Conservation (phyloP, 2,797 vertebrate species). For the Phaenicophaeus curvirostris region DNA sequence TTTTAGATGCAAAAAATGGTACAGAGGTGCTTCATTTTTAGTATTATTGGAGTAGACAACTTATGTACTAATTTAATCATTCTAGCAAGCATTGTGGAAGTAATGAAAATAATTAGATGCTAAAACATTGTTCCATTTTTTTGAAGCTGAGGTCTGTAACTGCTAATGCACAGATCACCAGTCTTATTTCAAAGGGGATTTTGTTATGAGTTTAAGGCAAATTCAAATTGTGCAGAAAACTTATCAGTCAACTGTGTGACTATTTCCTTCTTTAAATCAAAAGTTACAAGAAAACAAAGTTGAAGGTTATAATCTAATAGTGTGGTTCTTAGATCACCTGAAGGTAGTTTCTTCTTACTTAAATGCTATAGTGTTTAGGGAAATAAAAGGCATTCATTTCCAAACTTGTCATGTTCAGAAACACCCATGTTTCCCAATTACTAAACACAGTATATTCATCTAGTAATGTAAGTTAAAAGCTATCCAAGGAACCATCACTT, state of each 20-base stretch:
- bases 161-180: neutral
- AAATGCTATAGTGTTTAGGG: neutral
- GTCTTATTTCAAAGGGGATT: neutral
- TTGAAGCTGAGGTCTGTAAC: neutral
- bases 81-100: neutral
- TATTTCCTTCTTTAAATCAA: neutral
- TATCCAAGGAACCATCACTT: neutral
- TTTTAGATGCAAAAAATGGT: neutral
- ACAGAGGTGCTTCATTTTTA: neutral
- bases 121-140: neutral
- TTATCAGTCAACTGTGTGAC: neutral
- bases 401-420: neutral
- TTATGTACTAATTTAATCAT: neutral
- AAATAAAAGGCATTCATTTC: neutral
- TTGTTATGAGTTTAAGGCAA: neutral
- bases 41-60: neutral
- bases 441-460: neutral
- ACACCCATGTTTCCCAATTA: neutral
- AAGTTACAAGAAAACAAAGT: neutral
- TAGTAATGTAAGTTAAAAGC: neutral
- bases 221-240: neutral
- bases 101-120: neutral
- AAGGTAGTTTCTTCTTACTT: neutral
- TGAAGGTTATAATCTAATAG: neutral
- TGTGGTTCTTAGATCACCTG: neutral